These are phyloP conservation scores for Tupiocoris notatus DNA, from an alignment of 2,888 invertebrate species.

Conservation along the genomic window DNA sequence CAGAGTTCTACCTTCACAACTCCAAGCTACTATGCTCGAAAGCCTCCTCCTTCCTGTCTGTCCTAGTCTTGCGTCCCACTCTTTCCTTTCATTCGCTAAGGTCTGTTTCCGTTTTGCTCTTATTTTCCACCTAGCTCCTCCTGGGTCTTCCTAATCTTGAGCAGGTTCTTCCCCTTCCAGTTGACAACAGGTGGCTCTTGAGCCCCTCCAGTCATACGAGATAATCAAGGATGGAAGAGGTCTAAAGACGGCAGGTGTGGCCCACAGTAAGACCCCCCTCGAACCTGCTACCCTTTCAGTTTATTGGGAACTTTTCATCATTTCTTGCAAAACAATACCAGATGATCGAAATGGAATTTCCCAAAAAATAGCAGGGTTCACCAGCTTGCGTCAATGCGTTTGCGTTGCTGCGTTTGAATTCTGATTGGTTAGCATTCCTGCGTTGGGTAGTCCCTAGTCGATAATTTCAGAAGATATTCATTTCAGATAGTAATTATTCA, in stretches of 20 bases:
- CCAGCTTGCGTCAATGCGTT: too few relatives aligned
- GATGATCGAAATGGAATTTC: too few relatives aligned
- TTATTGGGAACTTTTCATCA: too few relatives aligned
- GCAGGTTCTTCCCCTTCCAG: neutral
- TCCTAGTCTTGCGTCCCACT: neutral
- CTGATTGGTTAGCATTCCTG: too few relatives aligned
- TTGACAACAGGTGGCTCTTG: neutral
- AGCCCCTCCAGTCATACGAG: neutral
- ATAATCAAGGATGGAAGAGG: neutral
- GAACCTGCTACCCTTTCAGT: neutral
- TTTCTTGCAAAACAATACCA: too few relatives aligned
- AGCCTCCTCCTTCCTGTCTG: neutral
- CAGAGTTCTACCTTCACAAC: too few relatives aligned
- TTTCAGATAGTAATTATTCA: too few relatives aligned
- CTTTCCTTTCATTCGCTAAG: neutral
- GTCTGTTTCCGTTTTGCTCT: neutral
- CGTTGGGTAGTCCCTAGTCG: too few relatives aligned
- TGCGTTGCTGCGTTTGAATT: too few relatives aligned
- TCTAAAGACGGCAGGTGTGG: neutral
- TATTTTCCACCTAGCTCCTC: neutral
- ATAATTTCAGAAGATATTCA: too few relatives aligned
- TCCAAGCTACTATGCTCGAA: too few relatives aligned
- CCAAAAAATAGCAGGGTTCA: too few relatives aligned
- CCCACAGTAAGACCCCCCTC: neutral
- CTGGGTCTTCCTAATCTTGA: neutral